Base-by-base conservation (phyloP, 2,888 invertebrate species). In the Nysson spinosus region DNA sequence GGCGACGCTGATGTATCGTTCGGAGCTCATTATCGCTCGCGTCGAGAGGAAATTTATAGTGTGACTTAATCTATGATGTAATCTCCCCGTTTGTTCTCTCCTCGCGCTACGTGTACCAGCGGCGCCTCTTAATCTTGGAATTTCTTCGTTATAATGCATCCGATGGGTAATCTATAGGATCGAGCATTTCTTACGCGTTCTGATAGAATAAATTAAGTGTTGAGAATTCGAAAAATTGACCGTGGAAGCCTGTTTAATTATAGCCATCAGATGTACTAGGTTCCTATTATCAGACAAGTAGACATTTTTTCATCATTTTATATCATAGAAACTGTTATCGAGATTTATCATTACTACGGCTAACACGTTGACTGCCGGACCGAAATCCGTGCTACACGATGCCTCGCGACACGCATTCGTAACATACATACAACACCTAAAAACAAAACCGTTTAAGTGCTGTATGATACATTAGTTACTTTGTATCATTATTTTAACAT, bases 61-160 rank as follows among this genome's bases (percentile, higher is more conserved):
- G 73, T 60, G 62, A 61, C 70, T 65, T 61, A 75, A 75, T 75
- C 75, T 72, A 70, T 75, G 75, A 75, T 72, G 75, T 75, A 75
- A 75, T 75, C 75, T 72, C 52, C 56, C 16, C 63, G 68, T 64
- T 72, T 72, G 66, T 69, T 67, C 60, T 70, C 50, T 20, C 11
- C 24, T 12, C 34, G 37, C 32, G n/a, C 32, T 30, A 26, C 43
- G 46, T 19, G 40, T 35, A 57, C 40, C 44, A 54, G 55, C 69
- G 72, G 67, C 67, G 72, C 63, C 70, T 72, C 73, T 73, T 72
- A 73, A 73, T 73, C 72, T 58, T 35, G 63, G 70, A 72, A 79
- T 72, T 75, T 69, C 74, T 77, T 81, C 75, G 77, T 79, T 80
- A 79, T 77, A 80, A 78, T 75, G 80, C 69, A 51, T 44, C 55